Evolutionary conservation across 2,113 vertebrate species (phyloP), one percentile per base, ranked within the genome.

Genomic region (Urocynchramus pylzowi): DNA sequence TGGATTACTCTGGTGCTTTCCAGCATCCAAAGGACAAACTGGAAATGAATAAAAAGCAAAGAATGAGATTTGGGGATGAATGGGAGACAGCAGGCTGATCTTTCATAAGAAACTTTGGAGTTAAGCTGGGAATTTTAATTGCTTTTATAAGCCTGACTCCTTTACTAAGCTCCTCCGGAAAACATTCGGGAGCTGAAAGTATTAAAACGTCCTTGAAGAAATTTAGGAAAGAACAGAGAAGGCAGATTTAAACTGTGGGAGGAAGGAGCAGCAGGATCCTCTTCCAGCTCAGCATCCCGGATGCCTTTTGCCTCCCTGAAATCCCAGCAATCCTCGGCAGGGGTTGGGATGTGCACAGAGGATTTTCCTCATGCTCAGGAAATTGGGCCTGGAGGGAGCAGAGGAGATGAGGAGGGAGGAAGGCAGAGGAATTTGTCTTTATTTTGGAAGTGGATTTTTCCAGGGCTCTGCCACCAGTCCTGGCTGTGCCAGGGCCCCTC

Each of bases 281-380:
- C 42, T 7, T 30, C 60, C 56, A 52, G 67, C 49, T 83, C 44
- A 24, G 2, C 74, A 41, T 57, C 59, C 49, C 18, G 2, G 24
- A 3, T 24, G 26, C 2, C 11, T 73, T 68, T 49, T 77, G 20
- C 44, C 37, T 65, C 47, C 74, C 35, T 16, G 13, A 41, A 76
- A 73, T 7, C 33, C 61, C 91, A 79, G 33, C 11, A 73, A 3
- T 20, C 23, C 47, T 49, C 4, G 1, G 28, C 30, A 60, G 1
- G 7, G 6, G 0, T 20, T 64, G 71, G 49, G 49, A 37, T 33
- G 26, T 2, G 19, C 21, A 4, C 6, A 3, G 3, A 16, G 69
- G n/a, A 28, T 76, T 71, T 84, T 68, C 74, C 47, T 35, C 19
- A 0, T 7, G 11, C 49, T 77, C 30, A 13, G 37, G n/a, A 45